Conservation (phyloP, 2,113 vertebrate genomes). For the Tinamus guttatus region DNA sequence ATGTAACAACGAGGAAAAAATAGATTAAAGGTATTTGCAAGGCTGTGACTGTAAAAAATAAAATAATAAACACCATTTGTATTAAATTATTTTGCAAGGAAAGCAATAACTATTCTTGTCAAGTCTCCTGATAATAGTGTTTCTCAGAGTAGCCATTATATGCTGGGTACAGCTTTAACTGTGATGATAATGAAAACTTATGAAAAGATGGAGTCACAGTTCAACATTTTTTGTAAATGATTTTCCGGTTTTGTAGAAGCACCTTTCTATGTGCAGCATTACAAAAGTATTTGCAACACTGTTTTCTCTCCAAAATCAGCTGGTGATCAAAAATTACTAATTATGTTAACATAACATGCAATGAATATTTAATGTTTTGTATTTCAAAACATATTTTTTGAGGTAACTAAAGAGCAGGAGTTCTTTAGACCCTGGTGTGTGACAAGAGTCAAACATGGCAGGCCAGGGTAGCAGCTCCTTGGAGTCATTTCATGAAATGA, state of each 20-base stretch:
- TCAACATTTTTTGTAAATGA: not conserved
- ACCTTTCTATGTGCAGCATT: constrained; percentile 1
- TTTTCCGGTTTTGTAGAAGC: constrained; percentile 2
- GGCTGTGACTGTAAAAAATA: not conserved
- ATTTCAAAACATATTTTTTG: not conserved
- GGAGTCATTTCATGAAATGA: not conserved
- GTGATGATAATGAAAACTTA: not conserved
- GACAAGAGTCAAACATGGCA: not conserved
- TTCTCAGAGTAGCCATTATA: not conserved
- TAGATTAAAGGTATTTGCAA: not conserved
- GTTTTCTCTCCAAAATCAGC: constrained; percentile 72
- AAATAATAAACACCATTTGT: not conserved
- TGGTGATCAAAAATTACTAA: constrained; percentile 66
- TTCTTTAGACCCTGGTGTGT: not conserved
- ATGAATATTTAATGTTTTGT: not conserved
- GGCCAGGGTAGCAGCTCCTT: not conserved
- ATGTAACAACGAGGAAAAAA: not conserved
- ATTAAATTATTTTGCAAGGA: not conserved
- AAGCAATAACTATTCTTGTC: not conserved
- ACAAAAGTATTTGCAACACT: constrained; percentile 9
- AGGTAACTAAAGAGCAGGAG: not conserved
- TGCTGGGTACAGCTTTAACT: not conserved
- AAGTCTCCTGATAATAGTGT: not conserved
- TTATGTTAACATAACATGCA: not conserved
- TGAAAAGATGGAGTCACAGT: not conserved